Conservation (phyloP, 1,140 invertebrate genomes). For the Formica selysi region DNA sequence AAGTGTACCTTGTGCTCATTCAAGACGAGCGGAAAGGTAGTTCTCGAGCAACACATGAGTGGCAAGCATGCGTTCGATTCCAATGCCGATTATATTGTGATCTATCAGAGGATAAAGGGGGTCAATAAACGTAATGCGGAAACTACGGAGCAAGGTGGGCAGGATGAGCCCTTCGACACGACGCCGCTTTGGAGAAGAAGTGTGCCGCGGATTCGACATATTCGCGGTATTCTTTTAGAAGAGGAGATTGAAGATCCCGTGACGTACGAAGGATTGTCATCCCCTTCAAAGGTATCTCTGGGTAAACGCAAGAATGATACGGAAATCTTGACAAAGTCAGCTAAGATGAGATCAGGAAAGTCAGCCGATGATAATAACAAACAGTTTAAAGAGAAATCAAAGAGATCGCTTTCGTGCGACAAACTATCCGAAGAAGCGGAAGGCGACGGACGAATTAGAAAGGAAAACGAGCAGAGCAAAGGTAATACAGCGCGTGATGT, state of each 20-base stretch:
- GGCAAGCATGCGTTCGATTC: slow-evolving; percentile 85
- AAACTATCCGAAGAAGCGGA: slow-evolving; percentile 38
- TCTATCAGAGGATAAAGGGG: slow-evolving; percentile 83
- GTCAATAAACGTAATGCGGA: slow-evolving; percentile 73
- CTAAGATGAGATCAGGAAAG: slow-evolving; percentile 75
- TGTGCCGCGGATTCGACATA: slow-evolving; percentile 87
- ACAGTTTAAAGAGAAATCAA: slow-evolving; percentile 71
- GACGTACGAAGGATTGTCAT: slow-evolving; percentile 31
- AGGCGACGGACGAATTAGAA: slow-evolving; percentile 44
- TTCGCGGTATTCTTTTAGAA: slow-evolving; percentile 83
- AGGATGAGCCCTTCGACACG: slow-evolving; percentile 86
- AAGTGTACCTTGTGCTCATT: slow-evolving; percentile 89
- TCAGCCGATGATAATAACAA: slow-evolving; percentile 69
- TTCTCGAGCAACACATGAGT: slow-evolving; percentile 88
- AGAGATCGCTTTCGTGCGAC: slow-evolving; percentile 68
- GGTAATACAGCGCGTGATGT: not conserved
- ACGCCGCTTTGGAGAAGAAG: slow-evolving; percentile 88
- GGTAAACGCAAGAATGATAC: slow-evolving; percentile 78
- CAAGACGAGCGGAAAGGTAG: slow-evolving; percentile 87
- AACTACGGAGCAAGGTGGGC: slow-evolving; percentile 67
- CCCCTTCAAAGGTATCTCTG: not conserved
- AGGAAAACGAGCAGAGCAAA: not conserved
- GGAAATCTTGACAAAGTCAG: slow-evolving; percentile 70
- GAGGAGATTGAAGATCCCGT: slow-evolving; percentile 67
- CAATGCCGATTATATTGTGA: slow-evolving; percentile 75